Evolutionary conservation across 2,888 invertebrate species (phyloP), one percentile per base, ranked within the genome.

Genomic region (Perizoma affinitatum): DNA sequence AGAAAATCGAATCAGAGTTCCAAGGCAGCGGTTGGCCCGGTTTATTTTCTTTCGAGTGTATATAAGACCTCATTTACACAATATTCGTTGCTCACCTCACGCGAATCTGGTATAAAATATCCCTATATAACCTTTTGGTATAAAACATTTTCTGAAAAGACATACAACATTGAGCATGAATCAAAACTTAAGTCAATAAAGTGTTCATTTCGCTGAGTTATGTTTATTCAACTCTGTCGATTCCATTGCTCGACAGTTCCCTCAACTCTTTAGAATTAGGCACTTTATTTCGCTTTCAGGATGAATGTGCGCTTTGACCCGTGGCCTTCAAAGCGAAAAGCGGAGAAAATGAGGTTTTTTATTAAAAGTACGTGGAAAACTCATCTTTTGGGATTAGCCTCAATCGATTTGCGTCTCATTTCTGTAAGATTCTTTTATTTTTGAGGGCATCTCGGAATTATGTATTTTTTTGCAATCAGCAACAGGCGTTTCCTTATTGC

Each of bases 161-260:
- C 43, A 50, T 6, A 41, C 50, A 54, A 54, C 54, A 50, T 34
- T 43, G 46, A 53, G 43, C 54, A 62, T 62, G 58, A 58, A 62
- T 62, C 58, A 62, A 47, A 62, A 54, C 51, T 62, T 54, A 51
- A 58, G 58, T 58, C 54, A 58, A 63, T 62, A 58, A 54, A 50
- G 43, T 48, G 38, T 52, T 48, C 58, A 40, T 58, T 58, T 52
- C 46, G 6, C 42, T 4, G 47, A 51, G 40, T 54, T 46, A 46
- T 61, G 57, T 57, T 58, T 54, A 54, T 61, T 46, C 54, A 48
- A 43, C 22, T 40, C 50, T 49, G 6, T n/a, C 41, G 48, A 36
- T 36, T 10, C 45, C 54, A 44, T 9, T 50, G 57, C 58, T 58
- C 44, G 45, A 8, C 33, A 55, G 22, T 22, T 22, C 48, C 58